phyloP scores from a whole-genome alignment of 2,888 invertebrate species.

The Calameuta pallipes region DNA sequence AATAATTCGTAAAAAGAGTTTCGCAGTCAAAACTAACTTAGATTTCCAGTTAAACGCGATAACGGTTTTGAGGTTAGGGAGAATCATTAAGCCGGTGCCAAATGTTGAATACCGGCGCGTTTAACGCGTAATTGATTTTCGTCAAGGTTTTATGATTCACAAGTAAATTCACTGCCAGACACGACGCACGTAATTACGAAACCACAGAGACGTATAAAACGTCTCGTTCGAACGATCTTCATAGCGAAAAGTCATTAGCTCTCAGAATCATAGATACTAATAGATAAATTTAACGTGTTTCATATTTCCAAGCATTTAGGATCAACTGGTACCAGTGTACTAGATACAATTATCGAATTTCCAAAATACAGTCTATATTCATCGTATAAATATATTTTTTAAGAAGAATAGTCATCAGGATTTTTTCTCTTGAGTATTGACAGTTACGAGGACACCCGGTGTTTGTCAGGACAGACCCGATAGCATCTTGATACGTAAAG shows the following conservation, averaged over 20 bases:
- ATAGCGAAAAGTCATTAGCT: background rate
- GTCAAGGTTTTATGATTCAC: background rate
- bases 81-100: background rate
- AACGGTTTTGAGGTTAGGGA: background rate
- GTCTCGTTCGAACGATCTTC: background rate
- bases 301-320: background rate
- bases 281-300: background rate
- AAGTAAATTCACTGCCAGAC: background rate
- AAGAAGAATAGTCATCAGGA: too few relatives aligned
- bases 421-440: too few relatives aligned
- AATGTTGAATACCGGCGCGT: background rate
- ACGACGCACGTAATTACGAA: background rate
- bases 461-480: accelerated
- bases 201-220: background rate
- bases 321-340: background rate
- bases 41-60: background rate
- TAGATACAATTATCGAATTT: background rate
- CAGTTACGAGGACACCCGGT: too few relatives aligned
- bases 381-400: background rate
- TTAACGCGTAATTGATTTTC: background rate
- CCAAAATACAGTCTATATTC: background rate
- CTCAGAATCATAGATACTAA: background rate
- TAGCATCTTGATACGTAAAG: too few relatives aligned
- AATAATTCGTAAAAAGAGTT: background rate
- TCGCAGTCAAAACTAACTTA: background rate